Base-by-base conservation (phyloP, 2,888 invertebrate species). In the Euplexia lucipara region DNA sequence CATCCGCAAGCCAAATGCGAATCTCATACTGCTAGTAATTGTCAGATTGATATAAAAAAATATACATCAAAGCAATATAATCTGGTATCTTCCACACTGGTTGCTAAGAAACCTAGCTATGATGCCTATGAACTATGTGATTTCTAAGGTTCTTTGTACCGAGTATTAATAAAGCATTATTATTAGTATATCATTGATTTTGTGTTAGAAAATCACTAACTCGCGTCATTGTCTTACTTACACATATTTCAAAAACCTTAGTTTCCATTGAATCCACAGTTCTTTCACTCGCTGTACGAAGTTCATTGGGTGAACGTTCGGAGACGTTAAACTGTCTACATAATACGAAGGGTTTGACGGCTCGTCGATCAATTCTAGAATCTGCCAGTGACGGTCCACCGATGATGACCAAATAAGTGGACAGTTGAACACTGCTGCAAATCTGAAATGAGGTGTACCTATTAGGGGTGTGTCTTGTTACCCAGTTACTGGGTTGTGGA, bases 341-440 rank as follows among this genome's bases (percentile, higher is more conserved):
- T 79, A 77, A 53, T 90, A 91, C 0, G 91, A 84, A 2, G 93
- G 91, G 63, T 90, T 90, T 0, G 86, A 67, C 0, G 63, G 37
- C 44, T 88, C 87, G 8, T 91, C 92, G 0, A 93, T 81, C 20
- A 90, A 66, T 6, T 78, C 60, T 9, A 90, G 51, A 0, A 89
- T 70, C 74, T 80, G 71, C 70, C 85, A 86, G 48, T 90, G 88
- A 0, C 88, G 88, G 34, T 91, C 91, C 26, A 87, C 51, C 0
- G 90, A 81, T 0, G 83, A 87, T 0, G 84, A 53, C 88, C 88
- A 90, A 16, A 91, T 83, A 10, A 84, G 79, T 0, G 91, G 91
- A 35, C 85, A 85, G 34, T 86, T 59, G 66, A 84, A 91, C 0
- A 90, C 70, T 16, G 85, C 69, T 35, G 87, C 77, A 12, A 89